Evolutionary conservation across 2,888 invertebrate species (phyloP), one percentile per base, ranked within the genome.

Genomic region (Sinodicranocentrus sp.): DNA sequence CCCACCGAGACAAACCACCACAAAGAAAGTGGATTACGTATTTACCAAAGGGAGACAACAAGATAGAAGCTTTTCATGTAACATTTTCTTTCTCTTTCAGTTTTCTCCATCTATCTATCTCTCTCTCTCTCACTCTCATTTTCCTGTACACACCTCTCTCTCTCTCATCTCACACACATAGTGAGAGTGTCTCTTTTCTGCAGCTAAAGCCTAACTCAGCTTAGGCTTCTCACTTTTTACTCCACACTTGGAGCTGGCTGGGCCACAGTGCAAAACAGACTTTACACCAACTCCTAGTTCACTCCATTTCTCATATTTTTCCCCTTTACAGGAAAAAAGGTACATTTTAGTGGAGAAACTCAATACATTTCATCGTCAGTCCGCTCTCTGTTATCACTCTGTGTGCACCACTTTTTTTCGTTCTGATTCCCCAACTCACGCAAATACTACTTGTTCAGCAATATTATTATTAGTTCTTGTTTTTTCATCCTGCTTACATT

Each of bases 61-160:
- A 33, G 5, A 33, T 6, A 33, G 3, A 33, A 33, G 10, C 5
- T 3, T 3, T 57, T 57, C 57, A 57, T 21, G 57, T 57, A 48
- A 48, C 48, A n/a, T 5, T 48, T 48, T 48, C 48, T 48, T 48
- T 39, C 13, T 8, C 17, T 8, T 17, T 48, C 48, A 2, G 17
- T 48, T 2, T 3, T 48, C 13, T 2, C 48, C 6, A 6, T 48
- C 33, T 33, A 3, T 33, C 33, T 33, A 33, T 33, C 33, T 33
- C 10, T n/a, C 10, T 33, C 33, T 33, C 48, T n/a, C 15, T 48
- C 48, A 48, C 17, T 48, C n/a, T n/a, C n/a, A n/a, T 48, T 48
- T n/a, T 48, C 48, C 48, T 17, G 48, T 48, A 48, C 48, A 48
- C 48, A 48, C 48, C 48, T 48, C 48, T 33, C n/a, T n/a, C n/a